Conservation (phyloP, 2,888 invertebrate species). For the Drosophila robusta region DNA sequence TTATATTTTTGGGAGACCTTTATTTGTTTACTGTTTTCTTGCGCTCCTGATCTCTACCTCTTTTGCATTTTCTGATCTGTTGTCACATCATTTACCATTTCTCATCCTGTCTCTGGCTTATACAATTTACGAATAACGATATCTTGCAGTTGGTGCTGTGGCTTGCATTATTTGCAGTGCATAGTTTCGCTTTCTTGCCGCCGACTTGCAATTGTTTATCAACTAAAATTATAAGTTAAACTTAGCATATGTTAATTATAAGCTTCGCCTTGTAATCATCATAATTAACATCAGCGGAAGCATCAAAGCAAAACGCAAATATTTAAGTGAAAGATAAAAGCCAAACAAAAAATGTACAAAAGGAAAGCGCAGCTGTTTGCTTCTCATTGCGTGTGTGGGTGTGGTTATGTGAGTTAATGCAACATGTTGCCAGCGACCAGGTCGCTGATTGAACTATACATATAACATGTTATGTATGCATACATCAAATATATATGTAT, state of each 20-base stretch:
- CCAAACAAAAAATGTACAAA: conserved; percentile 71
- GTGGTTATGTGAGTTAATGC: conserved; percentile 49
- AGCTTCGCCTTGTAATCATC: conserved; percentile 41
- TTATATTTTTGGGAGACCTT: not conserved
- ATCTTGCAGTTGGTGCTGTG: conserved; percentile 16
- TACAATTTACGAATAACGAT: conserved; percentile 17
- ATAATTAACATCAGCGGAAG: conserved; percentile 32
- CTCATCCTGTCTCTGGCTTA: conserved; percentile 1
- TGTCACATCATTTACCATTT: conserved; percentile 17
- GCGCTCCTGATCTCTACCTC: not conserved
- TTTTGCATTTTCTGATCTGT: conserved; percentile 17
- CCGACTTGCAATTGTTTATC: conserved; percentile 56
- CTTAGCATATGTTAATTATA: conserved; percentile 63
- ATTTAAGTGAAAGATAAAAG: conserved; percentile 35
- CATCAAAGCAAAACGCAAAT: conserved; percentile 37
- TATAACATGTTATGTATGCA: conserved; percentile 53
- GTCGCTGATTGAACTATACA: conserved; percentile 57
- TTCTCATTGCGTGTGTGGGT: conserved; percentile 34
- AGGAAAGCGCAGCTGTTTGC: conserved; percentile 67
- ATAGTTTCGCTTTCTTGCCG: conserved; percentile 48
- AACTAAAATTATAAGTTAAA: conserved; percentile 75
- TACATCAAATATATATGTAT: conserved; percentile 44
- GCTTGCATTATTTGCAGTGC: conserved; percentile 39
- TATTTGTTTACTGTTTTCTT: not conserved
- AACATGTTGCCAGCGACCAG: conserved; percentile 54